Evolutionary conservation across 2,797 vertebrate genomes (phyloP), one percentile per base, ranked within the genome.

Genomic region (Myripristis murdjan): DNA sequence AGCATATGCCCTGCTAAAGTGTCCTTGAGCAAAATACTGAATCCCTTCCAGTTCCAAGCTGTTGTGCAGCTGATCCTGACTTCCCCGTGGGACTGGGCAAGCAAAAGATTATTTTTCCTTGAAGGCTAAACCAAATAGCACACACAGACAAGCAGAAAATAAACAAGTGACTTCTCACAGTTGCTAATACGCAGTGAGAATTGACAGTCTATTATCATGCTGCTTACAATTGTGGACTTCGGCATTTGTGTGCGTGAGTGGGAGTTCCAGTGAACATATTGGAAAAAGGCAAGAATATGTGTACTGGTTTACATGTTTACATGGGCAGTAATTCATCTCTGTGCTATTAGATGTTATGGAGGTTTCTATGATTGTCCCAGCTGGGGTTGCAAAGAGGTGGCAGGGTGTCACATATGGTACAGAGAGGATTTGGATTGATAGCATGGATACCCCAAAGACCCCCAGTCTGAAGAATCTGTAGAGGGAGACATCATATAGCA

Each of bases 381-480:
- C 35, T 10, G 12, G 12, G 12, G 3, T 52, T 5, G 5, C 23
- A 15, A 6, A 52, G 24, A 52, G 49, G 49, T 22, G 49, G 35
- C 9, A 12, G 8, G 35, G 35, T 37, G 23, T 16, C 49, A 28
- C 28, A 24, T n/a, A n/a, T n/a, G n/a, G n/a, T 22, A 52, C 15
- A 8, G 7, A 3, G 23, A 23, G 48, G 48, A 15, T 26, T 52
- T 52, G 49, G 23, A 16, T 28, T 23, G 14, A 16, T 26, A 52
- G 28, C 49, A 6, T 24, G 23, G 10, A 12, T 24, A 48, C 15
- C 28, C 15, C 22, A 15, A 23, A 58, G n/a, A 68, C n/a, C 16
- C 44, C 14, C 16, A 61, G 15, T 65, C 47, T 65, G 31, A 5
- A 7, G 12, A 65, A 39, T 26, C 35, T 73, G 48, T 52, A 18